Percentiles rank a stretch among this genome's conserved stretches.
Evolutionary conservation across 1,140 invertebrate species (phyloP).

Genomic region (Saxidomus purpurata): DNA sequence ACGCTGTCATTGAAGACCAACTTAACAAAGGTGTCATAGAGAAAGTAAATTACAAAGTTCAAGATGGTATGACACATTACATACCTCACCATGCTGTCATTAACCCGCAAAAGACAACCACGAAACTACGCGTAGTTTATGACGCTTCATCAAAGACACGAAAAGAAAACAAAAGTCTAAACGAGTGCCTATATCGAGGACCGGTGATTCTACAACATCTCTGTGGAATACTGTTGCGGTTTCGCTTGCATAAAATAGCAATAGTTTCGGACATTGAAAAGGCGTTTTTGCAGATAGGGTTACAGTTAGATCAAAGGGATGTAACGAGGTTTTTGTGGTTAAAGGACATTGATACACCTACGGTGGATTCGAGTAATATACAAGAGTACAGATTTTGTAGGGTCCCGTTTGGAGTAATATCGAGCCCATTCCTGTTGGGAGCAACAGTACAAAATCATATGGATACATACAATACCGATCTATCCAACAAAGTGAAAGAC

Average conservation of each 20-base stretch:
- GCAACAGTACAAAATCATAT: constrained; percentile 29
- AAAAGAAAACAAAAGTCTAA: constrained; percentile 23
- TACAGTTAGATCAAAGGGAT: too few species aligned
- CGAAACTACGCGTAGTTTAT: constrained; percentile 38
- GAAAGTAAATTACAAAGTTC: not conserved
- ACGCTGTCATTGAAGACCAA: constrained; percentile 34
- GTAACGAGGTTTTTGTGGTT: too few species aligned
- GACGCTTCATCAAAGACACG: constrained; percentile 35
- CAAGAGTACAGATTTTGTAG: not conserved
- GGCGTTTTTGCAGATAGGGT: too few species aligned
- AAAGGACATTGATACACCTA: too few species aligned
- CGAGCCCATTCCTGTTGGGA: constrained; percentile 5
- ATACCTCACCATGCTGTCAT: constrained; percentile 53
- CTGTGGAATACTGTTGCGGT: not conserved
- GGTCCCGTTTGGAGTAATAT: constrained; percentile 17
- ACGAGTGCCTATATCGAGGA: constrained; percentile 38
- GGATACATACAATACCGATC: not conserved
- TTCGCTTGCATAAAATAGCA: not conserved
- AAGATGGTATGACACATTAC: constrained; percentile 2
- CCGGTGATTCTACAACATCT: constrained; percentile 22
- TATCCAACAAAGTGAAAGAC: not conserved
- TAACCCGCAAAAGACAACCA: constrained; percentile 27
- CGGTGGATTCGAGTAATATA: too few species aligned
- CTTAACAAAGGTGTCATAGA: too few species aligned
- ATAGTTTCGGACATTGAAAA: constrained; percentile 23